phyloP scores from a whole-genome alignment of 2,113 vertebrate species.

The Carollia perspicillata region DNA sequence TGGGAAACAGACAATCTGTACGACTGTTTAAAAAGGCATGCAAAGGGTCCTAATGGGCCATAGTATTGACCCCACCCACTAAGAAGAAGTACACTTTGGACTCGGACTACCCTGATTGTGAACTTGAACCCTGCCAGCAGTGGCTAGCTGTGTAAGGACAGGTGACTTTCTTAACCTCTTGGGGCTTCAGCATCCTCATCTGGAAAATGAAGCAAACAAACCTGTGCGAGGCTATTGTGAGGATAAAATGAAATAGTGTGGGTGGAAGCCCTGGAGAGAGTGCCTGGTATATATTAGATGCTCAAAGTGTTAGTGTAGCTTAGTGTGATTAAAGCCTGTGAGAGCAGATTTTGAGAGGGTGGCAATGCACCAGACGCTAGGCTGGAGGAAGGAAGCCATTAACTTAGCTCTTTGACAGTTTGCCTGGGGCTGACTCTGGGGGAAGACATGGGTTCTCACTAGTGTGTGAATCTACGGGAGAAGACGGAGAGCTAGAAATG shows the following conservation, averaged over 20 bases:
- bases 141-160: background rate
- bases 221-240: background rate
- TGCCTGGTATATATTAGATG: constrained; percentile 14
- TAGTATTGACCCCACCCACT: background rate
- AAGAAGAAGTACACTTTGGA: background rate
- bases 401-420: background rate
- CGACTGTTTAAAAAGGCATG: background rate
- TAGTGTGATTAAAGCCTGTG: constrained; percentile 34
- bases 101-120: background rate
- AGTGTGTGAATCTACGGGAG: background rate
- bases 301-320: constrained; percentile 10
- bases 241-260: background rate
- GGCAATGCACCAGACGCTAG: background rate
- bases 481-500: background rate
- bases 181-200: background rate
- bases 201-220: background rate
- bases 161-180: background rate
- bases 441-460: background rate
- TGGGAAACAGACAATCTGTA: background rate
- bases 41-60: background rate
- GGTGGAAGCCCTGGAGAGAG: constrained; percentile 33
- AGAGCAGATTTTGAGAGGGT: constrained; percentile 51
- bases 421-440: constrained; percentile 54
- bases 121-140: background rate
- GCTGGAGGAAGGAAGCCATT: background rate